Percentiles rank a stretch among this genome's conserved stretches.
phyloP scores from a whole-genome alignment of 2,797 vertebrate species.

The Anguilla megastoma region DNA sequence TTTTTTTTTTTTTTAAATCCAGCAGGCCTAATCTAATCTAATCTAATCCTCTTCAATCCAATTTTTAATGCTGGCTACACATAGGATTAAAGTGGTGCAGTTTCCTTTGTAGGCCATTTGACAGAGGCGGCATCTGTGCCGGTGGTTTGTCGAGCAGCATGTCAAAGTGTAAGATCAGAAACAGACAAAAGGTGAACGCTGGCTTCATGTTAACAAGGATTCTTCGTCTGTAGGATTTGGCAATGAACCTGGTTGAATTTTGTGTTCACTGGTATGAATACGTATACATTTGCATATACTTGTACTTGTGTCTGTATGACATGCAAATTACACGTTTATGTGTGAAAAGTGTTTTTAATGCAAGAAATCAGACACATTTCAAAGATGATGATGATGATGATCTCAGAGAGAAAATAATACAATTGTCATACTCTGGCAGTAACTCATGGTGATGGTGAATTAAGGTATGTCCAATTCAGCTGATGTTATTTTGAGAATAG shows the following conservation, averaged over 20 bases:
- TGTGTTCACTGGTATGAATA: not conserved
- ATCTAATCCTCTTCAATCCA: constrained; percentile 98
- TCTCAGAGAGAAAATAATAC: not conserved
- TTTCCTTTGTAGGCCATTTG: constrained; percentile 85
- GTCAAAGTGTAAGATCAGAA: constrained; percentile 44
- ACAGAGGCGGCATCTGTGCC: constrained; percentile 83
- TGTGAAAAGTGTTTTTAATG: not conserved
- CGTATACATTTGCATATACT: not conserved
- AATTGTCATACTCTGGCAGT: no score
- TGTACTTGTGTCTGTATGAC: not conserved
- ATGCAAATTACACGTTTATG: not conserved
- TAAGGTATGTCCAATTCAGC: no score
- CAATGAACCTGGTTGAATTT: not conserved
- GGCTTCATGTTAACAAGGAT: constrained; percentile 40
- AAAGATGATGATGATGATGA: not conserved
- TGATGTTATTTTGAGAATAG: no score
- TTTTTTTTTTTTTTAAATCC: constrained; percentile 84
- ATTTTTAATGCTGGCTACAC: constrained; percentile 98
- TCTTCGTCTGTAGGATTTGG: constrained; percentile 1
- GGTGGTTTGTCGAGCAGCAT: constrained; percentile 40
- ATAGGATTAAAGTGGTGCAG: constrained; percentile 88
- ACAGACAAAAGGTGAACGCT: constrained; percentile 38
- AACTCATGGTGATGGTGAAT: no score
- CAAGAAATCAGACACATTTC: not conserved
- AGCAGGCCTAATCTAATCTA: constrained; percentile 96